phyloP scores from a whole-genome alignment of 2,888 invertebrate genomes.

The Dexiosoma caninum region DNA sequence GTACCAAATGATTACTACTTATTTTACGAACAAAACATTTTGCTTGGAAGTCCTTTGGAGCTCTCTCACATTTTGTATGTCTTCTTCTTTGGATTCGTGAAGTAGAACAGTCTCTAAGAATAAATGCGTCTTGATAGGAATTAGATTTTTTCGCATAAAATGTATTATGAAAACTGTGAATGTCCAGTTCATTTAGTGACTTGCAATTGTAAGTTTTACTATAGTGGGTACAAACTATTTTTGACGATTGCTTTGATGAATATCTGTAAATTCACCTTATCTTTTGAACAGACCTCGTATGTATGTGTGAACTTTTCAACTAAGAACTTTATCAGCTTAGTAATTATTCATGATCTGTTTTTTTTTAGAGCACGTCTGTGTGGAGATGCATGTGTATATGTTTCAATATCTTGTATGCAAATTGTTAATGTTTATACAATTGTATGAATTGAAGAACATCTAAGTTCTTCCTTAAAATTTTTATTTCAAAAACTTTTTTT shows the following conservation, averaged over 20 bases:
- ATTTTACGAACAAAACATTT: too few relatives aligned
- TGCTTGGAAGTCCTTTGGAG: conserved; percentile 9
- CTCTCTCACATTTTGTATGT: background rate
- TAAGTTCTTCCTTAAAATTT: too few relatives aligned
- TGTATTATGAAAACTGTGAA: background rate
- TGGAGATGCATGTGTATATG: too few relatives aligned
- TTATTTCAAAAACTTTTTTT: too few relatives aligned
- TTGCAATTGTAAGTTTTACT: conserved; percentile 6
- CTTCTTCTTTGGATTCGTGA: background rate
- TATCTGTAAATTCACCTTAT: background rate
- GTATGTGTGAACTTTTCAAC: background rate
- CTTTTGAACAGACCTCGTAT: too few relatives aligned
- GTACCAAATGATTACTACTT: background rate
- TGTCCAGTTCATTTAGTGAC: too few relatives aligned
- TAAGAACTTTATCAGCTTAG: background rate
- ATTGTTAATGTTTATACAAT: too few relatives aligned
- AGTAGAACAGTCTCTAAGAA: background rate
- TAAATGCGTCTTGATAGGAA: background rate
- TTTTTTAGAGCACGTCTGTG: too few relatives aligned
- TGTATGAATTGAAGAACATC: too few relatives aligned
- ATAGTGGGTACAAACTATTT: conserved; percentile 3
- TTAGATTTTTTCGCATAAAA: background rate
- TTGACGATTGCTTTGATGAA: conserved; percentile 19
- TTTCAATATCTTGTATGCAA: too few relatives aligned
- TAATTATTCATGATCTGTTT: too few relatives aligned